Percentiles rank a stretch among this genome's conserved stretches.
These are phyloP conservation scores for Porites lutea DNA, from an alignment of 64 coral and sea anemone genomes.

Conservation along the genomic window DNA sequence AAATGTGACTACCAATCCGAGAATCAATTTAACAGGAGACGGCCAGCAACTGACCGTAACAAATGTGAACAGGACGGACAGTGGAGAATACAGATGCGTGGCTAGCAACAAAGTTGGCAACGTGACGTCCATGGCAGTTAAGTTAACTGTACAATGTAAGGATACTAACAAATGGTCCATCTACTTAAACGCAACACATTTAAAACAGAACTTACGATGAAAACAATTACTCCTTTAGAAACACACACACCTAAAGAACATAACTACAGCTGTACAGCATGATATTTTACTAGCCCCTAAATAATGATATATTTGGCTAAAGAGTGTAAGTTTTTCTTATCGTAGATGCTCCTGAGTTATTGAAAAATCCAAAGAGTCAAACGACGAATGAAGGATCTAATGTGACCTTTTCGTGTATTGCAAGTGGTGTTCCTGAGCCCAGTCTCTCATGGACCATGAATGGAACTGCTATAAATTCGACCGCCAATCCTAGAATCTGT, in stretches of 20 bases:
- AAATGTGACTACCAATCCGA: background rate
- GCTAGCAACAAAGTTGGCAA: too few relatives aligned
- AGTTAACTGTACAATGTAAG: too few relatives aligned
- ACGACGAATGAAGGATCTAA: conserved; percentile 10
- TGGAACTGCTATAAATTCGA: background rate
- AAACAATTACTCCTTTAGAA: too few relatives aligned
- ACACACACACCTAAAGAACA: too few relatives aligned
- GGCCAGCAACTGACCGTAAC: conserved; percentile 3
- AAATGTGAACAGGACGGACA: conserved; percentile 13
- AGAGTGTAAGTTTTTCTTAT: too few relatives aligned
- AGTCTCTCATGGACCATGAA: conserved; percentile 30
- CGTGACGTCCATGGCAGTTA: too few relatives aligned
- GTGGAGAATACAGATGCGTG: background rate
- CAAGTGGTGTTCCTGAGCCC: background rate
- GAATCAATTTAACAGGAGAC: background rate
- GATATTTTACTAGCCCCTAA: too few relatives aligned
- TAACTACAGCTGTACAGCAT: too few relatives aligned
- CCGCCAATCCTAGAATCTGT: background rate
- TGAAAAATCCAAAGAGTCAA: background rate
- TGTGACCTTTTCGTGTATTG: conserved; percentile 19
- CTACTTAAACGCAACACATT: too few relatives aligned
- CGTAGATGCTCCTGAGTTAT: background rate
- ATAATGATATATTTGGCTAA: too few relatives aligned
- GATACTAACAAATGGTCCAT: too few relatives aligned
- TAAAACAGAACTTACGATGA: too few relatives aligned